Base-by-base conservation (phyloP, 1,140 invertebrate genomes). In the Nebria ingens region DNA sequence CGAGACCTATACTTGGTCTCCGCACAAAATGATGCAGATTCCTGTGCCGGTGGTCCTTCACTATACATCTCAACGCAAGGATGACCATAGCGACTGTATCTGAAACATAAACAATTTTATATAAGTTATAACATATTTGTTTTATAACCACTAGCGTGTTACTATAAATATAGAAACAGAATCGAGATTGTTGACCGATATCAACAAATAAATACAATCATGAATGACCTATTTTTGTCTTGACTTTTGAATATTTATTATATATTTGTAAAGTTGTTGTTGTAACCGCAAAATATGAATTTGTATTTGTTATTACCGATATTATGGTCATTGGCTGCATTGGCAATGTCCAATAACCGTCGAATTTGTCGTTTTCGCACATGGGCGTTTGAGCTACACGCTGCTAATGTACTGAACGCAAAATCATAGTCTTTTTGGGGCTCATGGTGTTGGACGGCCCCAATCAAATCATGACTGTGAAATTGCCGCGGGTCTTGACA, bases 51-150 rank as follows among this genome's bases (percentile, higher is more conserved):
- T 89, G 87, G 60, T 89, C 87, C 58, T 86, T 86, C n/a, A 87
- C 84, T 54, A 91, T 86, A 68, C 89, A 93, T 52, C 85, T 81
- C 53, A 91, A 70, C 0, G 88, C 87, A 67, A 91, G 71, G 19
- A 91, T 84, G 15, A 88, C 86, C 82, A 90, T 88, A 0, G 87
- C 84, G 58, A 90, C 82, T 1, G 89, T 89, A 62, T 92, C 89
- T 84, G 65, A 2, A 73, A 71, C 51, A 53, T 34, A 34, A 34
- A 9, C 6, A 34, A 34, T 34, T 6, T n/a, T 9, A n/a, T 34
- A 34, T 34, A 34, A 34, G 25, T n/a, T n/a, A n/a, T n/a, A n/a
- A n/a, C n/a, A n/a, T n/a, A n/a, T n/a, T n/a, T n/a, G n/a, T n/a
- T n/a, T n/a, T n/a, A n/a, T n/a, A n/a, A n/a, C n/a, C n/a, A 34